Conservation (phyloP, 2,888 invertebrate species). For the Ceraclea dissimilis region DNA sequence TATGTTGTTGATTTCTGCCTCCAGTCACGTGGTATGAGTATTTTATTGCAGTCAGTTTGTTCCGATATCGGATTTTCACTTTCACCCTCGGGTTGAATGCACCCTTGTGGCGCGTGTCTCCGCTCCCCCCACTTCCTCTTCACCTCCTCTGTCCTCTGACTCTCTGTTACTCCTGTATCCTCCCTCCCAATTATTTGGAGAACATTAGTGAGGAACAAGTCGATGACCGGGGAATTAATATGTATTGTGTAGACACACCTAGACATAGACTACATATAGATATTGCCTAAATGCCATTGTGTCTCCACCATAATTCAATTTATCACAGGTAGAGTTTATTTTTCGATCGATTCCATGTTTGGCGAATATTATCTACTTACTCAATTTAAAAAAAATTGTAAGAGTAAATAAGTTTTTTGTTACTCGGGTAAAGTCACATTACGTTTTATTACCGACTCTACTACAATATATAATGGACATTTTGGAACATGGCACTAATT, state of each 20-base stretch:
- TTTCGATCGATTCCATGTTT: no score
- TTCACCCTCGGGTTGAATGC: constrained; percentile 46
- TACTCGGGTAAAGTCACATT: no score
- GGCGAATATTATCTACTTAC: no score
- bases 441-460: no score
- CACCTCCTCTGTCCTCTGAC: constrained; percentile 2
- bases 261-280: neutral
- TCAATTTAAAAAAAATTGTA: no score
- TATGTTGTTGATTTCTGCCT: neutral
- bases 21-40: constrained; percentile 12
- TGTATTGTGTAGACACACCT: neutral
- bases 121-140: constrained; percentile 26
- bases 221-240: constrained; percentile 1
- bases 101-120: constrained; percentile 37
- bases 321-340: no score
- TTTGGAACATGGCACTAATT: no score
- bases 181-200: constrained; percentile 3
- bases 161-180: neutral
- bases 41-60: constrained; percentile 22
- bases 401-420: no score
- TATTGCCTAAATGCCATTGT: neutral
- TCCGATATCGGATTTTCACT: constrained; percentile 36
- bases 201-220: constrained; percentile 7
- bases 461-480: no score
- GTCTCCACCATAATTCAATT: no score